phyloP scores from a whole-genome alignment of 2,888 invertebrate genomes.

The Caenorhabditis uteleia region DNA sequence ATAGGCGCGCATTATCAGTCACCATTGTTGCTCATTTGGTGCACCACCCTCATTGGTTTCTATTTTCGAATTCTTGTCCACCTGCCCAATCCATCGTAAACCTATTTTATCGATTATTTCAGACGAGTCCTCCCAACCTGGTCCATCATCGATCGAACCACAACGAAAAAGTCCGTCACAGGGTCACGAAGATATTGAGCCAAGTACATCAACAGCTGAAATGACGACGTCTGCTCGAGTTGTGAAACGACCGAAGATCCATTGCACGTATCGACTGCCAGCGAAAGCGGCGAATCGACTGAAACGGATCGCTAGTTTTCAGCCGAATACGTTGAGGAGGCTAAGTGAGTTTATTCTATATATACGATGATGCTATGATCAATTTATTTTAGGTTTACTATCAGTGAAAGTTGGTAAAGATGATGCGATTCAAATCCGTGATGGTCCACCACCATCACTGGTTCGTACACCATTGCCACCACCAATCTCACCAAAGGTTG shows the following conservation, averaged over 20 bases:
- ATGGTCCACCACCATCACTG: conserved; percentile 8
- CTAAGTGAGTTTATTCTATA: conserved; percentile 20
- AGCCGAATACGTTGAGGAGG: conserved; percentile 44
- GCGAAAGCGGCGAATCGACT: conserved; percentile 43
- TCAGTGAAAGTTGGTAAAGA: conserved; percentile 11
- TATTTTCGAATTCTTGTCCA: too few species aligned
- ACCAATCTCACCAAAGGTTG: background rate
- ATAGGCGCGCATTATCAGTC: too few species aligned
- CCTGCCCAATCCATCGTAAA: too few species aligned
- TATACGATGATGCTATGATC: background rate
- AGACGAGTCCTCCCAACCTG: too few species aligned
- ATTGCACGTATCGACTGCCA: conserved; percentile 36
- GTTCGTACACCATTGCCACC: conserved; percentile 7
- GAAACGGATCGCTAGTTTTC: conserved; percentile 49
- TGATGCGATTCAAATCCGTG: conserved; percentile 21
- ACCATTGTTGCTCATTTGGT: too few species aligned
- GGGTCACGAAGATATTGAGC: conserved; percentile 29
- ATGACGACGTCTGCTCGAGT: conserved; percentile 18
- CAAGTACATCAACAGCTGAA: conserved; percentile 28
- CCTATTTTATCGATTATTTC: too few species aligned
- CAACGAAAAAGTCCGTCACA: too few species aligned
- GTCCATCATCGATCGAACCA: background rate
- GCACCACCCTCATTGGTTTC: too few species aligned
- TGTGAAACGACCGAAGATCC: conserved; percentile 10
- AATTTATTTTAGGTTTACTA: conserved; percentile 1